Evolutionary conservation across 2,888 invertebrate species (phyloP), one percentile per base, ranked within the genome.

Genomic region (Caradrina clavipalpis): DNA sequence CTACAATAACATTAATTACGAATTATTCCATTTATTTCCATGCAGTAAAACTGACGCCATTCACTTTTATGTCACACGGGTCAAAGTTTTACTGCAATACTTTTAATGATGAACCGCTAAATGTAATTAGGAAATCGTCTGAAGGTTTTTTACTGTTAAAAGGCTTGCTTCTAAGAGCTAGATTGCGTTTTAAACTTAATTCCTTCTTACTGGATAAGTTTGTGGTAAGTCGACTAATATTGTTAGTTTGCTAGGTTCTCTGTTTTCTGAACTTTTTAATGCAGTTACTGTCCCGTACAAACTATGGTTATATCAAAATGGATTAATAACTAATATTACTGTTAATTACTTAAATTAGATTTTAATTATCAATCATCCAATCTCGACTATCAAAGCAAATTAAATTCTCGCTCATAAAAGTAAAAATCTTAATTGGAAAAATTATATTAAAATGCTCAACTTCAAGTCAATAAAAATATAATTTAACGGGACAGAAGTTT

Each of bases 1-100:
- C 21, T 17, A 69, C 58, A 68, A 65, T 73, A 66, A 80, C 76
- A 71, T 71, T 59, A 73, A 81, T 80, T 59, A 61, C 68, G n/a
- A 64, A 68, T 69, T 54, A 76, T 78, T 42, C 19, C 39, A 62
- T 68, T 74, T 58, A 67, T 58, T 54, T 69, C 22, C 51, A 19
- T n/a, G 55, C 49, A 53, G 51, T 65, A 50, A 56, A 76, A 49
- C 22, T 26, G 50, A 53, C 53, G 47, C 50, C 22, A 54, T 63
- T 56, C 47, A 17, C 19, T 59, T 69, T 56, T 74, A 54, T 60
- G 50, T 47, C 22, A 19, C 35, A 22, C 49, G 5, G 55, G 55
- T 70, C 69, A 67, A 65, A 31, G 61, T 62, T 55, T 50, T 15
- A 49, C 53, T 56, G 53, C 22, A 49, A 63, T 61, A 58, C 49